Evolutionary conservation across 2,113 vertebrate genomes (phyloP), one percentile per base, ranked within the genome.

Genomic region (Saiga tatarica): DNA sequence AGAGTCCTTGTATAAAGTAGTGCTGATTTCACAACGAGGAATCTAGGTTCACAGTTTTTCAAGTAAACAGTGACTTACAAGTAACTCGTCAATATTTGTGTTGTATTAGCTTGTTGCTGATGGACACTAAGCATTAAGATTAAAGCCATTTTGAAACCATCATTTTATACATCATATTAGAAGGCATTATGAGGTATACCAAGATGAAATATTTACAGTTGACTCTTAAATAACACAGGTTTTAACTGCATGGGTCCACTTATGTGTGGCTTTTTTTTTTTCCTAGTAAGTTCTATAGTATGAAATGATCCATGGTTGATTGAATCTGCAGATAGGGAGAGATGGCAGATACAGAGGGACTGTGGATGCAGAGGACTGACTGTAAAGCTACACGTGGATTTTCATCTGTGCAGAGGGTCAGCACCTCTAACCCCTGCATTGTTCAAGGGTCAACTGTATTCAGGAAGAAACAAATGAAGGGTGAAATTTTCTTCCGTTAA

Each of bases 1-100:
- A 96, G 90, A 94, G 81, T 87, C 74, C 53, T 93, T n/a, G 14
- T 67, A 5, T 2, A 97, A 97, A 36, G 89, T 7, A 96, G 30
- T 84, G 67, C 53, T 96, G 19, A 94, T 89, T 36, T 52, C 3
- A 91, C 62, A 87, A 52, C 87, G 93, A 96, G 11, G 7, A 47
- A 94, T 97, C 60, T 86, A 96, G 36, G 36, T 71, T 95, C 39
- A 87, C 7, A 12, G 78, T 96, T 98, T 96, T 92, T 90, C 71
- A 92, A 67, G 86, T 88, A 92, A 59, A 94, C 50, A 4, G 62
- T 19, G 28, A 93, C 21, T 95, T 96, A 36, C 12, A 39, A 82
- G 62, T 45, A 97, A 89, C 16, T 50, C 17, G 78, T 57, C 83
- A 86, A 17, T 82, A 23, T 14, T 59, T 28, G 0, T 30, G 83